These are phyloP conservation scores for Dolichoris vasculosae DNA, from an alignment of 1,140 invertebrate species.

Conservation along the genomic window DNA sequence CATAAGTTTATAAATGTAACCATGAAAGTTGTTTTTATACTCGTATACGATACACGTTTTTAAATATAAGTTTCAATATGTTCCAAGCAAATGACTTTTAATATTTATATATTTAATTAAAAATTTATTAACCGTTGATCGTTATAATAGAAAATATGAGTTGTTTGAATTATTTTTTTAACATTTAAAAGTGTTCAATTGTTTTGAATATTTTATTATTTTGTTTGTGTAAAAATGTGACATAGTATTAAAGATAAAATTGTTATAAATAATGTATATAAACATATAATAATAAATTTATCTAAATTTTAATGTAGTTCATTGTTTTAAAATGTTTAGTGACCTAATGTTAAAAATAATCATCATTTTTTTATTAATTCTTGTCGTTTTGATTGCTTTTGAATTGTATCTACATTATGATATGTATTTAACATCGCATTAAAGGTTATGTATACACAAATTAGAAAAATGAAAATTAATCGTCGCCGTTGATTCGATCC, in stretches of 20 bases:
- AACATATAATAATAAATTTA: slow-evolving; percentile 40
- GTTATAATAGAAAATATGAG: background rate
- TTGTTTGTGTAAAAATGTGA: slow-evolving; percentile 30
- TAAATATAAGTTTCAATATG: background rate
- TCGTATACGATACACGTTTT: background rate
- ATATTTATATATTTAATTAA: slow-evolving; percentile 7
- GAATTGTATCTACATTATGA: slow-evolving; percentile 67
- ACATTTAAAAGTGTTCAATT: slow-evolving; percentile 16
- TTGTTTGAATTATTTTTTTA: slow-evolving; percentile 5
- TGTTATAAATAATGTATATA: slow-evolving; percentile 29
- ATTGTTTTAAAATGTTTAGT: slow-evolving; percentile 50
- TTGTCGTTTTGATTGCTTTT: slow-evolving; percentile 60
- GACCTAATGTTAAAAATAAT: slow-evolving; percentile 56
- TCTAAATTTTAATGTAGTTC: slow-evolving; percentile 4
- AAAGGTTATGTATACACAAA: slow-evolving; percentile 38
- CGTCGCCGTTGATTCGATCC: background rate
- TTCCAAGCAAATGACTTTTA: background rate
- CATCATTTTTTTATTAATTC: slow-evolving; percentile 52
- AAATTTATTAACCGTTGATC: slow-evolving; percentile 19
- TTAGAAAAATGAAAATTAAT: background rate
- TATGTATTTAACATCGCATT: slow-evolving; percentile 59
- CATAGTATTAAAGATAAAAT: slow-evolving; percentile 24
- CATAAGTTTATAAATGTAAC: background rate
- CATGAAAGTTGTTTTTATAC: background rate
- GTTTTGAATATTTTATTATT: slow-evolving; percentile 18